phyloP scores from a whole-genome alignment of 2,113 vertebrate genomes.

The Phrynocephalus versicolor region DNA sequence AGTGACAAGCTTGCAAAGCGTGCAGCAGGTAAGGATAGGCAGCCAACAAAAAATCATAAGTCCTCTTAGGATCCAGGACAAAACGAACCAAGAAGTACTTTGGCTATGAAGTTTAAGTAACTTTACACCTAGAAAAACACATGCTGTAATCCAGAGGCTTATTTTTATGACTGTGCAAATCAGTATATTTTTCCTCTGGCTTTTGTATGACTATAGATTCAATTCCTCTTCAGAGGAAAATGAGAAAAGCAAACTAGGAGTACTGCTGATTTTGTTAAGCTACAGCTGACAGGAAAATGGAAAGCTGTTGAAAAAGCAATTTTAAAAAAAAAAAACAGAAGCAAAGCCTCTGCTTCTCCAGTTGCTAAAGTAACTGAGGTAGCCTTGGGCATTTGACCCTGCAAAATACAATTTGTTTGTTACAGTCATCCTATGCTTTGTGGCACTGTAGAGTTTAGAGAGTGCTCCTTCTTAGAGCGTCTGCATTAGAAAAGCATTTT shows the following conservation, averaged over 20 bases:
- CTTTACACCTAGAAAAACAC: constrained; percentile 62
- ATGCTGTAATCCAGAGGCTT: constrained; percentile 49
- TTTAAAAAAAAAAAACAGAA: not conserved
- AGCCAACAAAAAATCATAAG: constrained; percentile 18
- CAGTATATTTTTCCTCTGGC: constrained; percentile 37
- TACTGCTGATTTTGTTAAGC: not conserved
- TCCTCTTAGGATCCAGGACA: constrained; percentile 11
- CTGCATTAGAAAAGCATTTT: not conserved
- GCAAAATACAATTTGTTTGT: not conserved
- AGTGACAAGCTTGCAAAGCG: constrained; percentile 19
- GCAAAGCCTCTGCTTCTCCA: not conserved
- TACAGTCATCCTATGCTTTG: not conserved
- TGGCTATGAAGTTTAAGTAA: constrained; percentile 52
- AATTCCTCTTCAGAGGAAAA: not conserved
- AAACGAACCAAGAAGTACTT: constrained; percentile 56
- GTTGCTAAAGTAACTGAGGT: not conserved
- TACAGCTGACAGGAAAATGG: not conserved
- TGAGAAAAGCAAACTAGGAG: not conserved
- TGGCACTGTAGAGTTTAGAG: not conserved
- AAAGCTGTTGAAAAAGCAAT: not conserved
- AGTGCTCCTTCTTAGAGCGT: not conserved
- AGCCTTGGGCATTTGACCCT: not conserved
- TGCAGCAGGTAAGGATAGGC: not conserved
- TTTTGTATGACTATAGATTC: constrained; percentile 22
- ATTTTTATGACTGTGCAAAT: constrained; percentile 63